Base-by-base conservation (phyloP, 2,113 vertebrate genomes). In the Lophotis ruficrista region DNA sequence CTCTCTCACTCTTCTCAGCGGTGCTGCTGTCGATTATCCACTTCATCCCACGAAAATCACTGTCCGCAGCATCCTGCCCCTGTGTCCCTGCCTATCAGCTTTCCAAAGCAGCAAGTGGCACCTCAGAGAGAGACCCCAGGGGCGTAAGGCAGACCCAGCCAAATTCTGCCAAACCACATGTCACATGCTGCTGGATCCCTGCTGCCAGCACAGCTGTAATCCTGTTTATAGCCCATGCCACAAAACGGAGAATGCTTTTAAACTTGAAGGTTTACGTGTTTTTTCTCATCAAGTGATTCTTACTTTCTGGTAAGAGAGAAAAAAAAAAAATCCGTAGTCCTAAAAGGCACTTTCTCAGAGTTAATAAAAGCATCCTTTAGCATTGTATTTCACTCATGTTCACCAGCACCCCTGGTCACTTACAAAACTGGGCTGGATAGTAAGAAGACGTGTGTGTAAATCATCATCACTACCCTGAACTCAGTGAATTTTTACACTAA, bases 81-180 rank as follows among this genome's bases (percentile, higher is more conserved):
- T 82, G 16, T 43, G 65, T 20, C 93, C 10, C 21, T 76, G 76
- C 28, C 5, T 7, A 60, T 68, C 94, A 95, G 83, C 31, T 75
- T 79, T 33, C 78, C 72, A 17, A 54, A 77, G 61, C 27, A 51
- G 87, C 93, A 94, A 94, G 94, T 95, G 79, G 22, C 48, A 68
- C 78, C 77, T 85, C 31, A 8, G 73, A 57, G 69, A 77, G 66
- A 61, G 66, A 71, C 25, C 54, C 16, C 1, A 93, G 82, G 94
- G 94, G 68, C 35, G 30, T 68, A 51, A 97, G 95, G 5, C 58
- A 83, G 89, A 85, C 4, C 96, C 68, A 17, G 90, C 83, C 62
- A 50, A 76, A 94, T 76, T 97, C 94, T 96, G 72, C 90, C 94
- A 93, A 94, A 53, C 4, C 69, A 19, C 90, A 43, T 37, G 62